These are phyloP conservation scores for Rhagonycha lutea DNA, from an alignment of 2,888 invertebrate species.

Conservation along the genomic window DNA sequence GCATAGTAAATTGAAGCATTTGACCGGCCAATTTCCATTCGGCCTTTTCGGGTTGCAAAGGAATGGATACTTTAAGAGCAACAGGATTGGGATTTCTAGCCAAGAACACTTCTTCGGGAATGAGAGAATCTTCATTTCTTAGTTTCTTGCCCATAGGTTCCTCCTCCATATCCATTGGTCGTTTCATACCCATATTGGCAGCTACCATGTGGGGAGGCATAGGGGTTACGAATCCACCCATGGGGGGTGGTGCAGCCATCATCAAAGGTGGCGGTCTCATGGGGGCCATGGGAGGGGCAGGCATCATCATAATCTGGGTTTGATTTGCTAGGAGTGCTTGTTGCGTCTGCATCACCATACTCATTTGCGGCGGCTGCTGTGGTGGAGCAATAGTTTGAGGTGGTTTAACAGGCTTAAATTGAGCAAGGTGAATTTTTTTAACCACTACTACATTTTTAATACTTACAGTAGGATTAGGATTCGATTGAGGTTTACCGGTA, in stretches of 20 bases:
- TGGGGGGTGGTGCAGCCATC: constrained; percentile 58
- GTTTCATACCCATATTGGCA: constrained; percentile 56
- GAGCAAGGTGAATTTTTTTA: not conserved
- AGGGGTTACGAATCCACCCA: constrained; percentile 55
- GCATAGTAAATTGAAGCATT: constrained; percentile 75
- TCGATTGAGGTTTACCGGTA: constrained; percentile 52
- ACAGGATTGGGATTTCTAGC: constrained; percentile 75
- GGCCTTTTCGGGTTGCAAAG: constrained; percentile 82
- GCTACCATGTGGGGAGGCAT: constrained; percentile 50
- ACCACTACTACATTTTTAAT: constrained; percentile 7
- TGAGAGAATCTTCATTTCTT: constrained; percentile 89
- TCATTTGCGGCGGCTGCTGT: constrained; percentile 26
- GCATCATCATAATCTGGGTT: constrained; percentile 67
- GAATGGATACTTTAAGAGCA: constrained; percentile 80
- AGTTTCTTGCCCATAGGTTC: constrained; percentile 87
- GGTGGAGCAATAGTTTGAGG: constrained; percentile 55
- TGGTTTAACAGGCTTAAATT: constrained; percentile 46
- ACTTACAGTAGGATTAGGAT: constrained; percentile 34
- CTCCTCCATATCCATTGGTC: constrained; percentile 66
- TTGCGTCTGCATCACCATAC: constrained; percentile 51
- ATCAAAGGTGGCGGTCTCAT: constrained; percentile 59
- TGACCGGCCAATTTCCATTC: constrained; percentile 97
- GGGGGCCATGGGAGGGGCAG: constrained; percentile 61
- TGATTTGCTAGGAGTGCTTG: constrained; percentile 57
- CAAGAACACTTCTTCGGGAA: constrained; percentile 85